Evolutionary conservation across 2,888 invertebrate genomes (phyloP).

Genomic region (Platycnemis pennipes): DNA sequence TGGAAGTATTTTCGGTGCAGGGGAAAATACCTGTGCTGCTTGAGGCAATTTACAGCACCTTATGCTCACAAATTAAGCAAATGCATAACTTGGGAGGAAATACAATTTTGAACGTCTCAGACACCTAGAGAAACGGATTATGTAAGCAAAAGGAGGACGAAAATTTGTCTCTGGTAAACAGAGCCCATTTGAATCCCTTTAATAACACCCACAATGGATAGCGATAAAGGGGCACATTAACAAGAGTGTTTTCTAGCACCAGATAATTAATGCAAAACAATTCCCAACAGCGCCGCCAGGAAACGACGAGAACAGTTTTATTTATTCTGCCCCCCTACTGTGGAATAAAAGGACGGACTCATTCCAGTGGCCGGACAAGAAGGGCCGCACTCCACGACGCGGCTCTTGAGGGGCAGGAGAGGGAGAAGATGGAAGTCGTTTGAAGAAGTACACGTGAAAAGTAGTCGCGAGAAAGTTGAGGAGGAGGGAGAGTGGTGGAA

Average conservation of each 20-base stretch:
- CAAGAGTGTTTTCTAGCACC: slow-evolving; percentile 18
- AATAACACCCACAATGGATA: neutral
- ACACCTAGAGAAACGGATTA: neutral
- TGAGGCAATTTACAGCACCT: neutral
- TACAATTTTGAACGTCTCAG: neutral
- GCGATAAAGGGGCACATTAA: slow-evolving; percentile 18
- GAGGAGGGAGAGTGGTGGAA: too few species aligned
- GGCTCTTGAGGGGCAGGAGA: neutral
- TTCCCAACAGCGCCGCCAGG: neutral
- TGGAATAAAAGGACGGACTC: neutral
- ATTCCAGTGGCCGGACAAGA: neutral
- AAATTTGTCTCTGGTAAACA: slow-evolving; percentile 18
- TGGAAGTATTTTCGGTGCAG: too few species aligned
- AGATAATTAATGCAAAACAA: slow-evolving; percentile 18
- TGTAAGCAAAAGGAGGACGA: neutral
- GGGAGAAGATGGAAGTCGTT: neutral
- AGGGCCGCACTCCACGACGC: neutral
- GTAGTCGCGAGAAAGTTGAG: neutral
- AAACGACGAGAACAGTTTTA: neutral
- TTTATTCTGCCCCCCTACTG: neutral
- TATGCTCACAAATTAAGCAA: neutral
- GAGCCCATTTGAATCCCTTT: neutral
- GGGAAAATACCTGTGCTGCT: too few species aligned
- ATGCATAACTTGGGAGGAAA: neutral
- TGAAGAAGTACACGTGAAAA: neutral